Evolutionary conservation across 2,888 invertebrate species (phyloP), one percentile per base, ranked within the genome.

Genomic region (Lepetodrilus schrolli): DNA sequence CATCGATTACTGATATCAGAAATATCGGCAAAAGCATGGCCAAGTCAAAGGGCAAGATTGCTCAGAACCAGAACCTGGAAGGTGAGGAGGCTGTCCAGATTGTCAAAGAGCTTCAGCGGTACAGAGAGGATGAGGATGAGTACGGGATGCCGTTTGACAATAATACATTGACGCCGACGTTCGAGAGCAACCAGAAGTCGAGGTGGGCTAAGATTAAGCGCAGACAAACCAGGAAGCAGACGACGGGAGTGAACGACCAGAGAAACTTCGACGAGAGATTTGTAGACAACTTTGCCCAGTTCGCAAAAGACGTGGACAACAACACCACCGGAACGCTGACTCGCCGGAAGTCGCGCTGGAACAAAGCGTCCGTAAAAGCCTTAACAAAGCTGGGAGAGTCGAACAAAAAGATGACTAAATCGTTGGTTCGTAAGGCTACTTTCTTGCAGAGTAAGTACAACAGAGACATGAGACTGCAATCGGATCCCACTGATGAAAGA

Each of bases 1-100:
- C 99, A 89, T 95, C 99, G 47, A 96, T 98, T 2, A 98, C 98
- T 7, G 82, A 82, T 37, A 78, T 88, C 10, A 13, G 66, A 7
- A 43, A 66, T 20, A 37, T 66, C 10, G 38, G 66, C 7, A 37
- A 38, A 20, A 58, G 7, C 4, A 8, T 58, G 58, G 5, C 26
- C 7, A 66, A 38, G 66, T 38, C n/a, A 10, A 38, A 36, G n/a
- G 38, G 23, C 21, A 34, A 34, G 17, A 37, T 36, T 2, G 17
- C 38, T 7, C 7, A 17, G 3, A 20, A 66, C 38, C 2, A 66
- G 21, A 20, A 38, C 1, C 8, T 66, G n/a, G 21, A 36, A 20
- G 66, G 66, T 8, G 66, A 66, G 38, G 66, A 66, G 21, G 37
- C 37, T 10, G 66, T 66, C 7, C 21, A 66, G 38, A 38, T 66